Conservation (phyloP, 2,888 invertebrate species). For the Brachyopa scutellaris region DNA sequence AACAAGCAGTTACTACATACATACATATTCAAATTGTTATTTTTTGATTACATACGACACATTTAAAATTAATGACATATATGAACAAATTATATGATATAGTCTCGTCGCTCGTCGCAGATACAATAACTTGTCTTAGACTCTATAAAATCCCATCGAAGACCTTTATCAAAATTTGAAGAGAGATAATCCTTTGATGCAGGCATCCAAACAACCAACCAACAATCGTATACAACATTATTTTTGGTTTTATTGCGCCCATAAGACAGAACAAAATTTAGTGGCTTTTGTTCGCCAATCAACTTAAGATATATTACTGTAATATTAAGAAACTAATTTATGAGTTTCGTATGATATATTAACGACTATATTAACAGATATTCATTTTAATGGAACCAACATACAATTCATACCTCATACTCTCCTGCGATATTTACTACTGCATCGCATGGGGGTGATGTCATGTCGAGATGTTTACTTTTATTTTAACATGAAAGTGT, state of each 20-base stretch:
- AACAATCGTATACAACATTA: neutral
- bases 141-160: too few relatives aligned
- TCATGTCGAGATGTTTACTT: slow-evolving; percentile 53
- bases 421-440: slow-evolving; percentile 15
- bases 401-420: slow-evolving; percentile 12
- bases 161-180: slow-evolving; percentile 1
- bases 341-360: slow-evolving; percentile 46
- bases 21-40: too few relatives aligned
- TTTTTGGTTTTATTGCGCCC: slow-evolving; percentile 15
- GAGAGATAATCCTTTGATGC: neutral
- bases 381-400: slow-evolving; percentile 39
- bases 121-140: too few relatives aligned
- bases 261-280: slow-evolving; percentile 14
- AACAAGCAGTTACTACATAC: too few relatives aligned
- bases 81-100: too few relatives aligned
- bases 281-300: slow-evolving; percentile 33
- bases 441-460: slow-evolving; percentile 37
- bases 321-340: slow-evolving; percentile 54
- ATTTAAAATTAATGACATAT: too few relatives aligned
- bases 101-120: too few relatives aligned
- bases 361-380: slow-evolving; percentile 46
- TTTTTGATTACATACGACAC: too few relatives aligned
- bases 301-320: slow-evolving; percentile 43
- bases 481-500: slow-evolving; percentile 47
- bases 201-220: neutral